Evolutionary conservation across 2,888 invertebrate genomes (phyloP).

Genomic region (Drosophila nigritarsus): DNA sequence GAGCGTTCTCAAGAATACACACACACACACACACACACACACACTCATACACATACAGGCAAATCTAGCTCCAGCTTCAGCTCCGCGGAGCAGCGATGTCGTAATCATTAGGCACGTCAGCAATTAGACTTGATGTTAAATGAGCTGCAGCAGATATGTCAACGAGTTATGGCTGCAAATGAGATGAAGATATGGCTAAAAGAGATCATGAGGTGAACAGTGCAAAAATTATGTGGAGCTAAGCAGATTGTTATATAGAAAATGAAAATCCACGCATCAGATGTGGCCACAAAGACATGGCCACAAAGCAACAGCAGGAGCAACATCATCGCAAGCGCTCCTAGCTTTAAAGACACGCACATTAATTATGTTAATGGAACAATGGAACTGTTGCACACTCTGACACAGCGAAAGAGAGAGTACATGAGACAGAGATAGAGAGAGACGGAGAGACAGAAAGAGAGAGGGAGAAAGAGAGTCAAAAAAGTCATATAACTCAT

Average conservation of each 20-base stretch:
- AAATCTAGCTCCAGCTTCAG: neutral
- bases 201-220: constrained; percentile 27
- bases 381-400: constrained; percentile 69
- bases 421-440: constrained; percentile 2
- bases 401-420: constrained; percentile 7
- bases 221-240: constrained; percentile 10
- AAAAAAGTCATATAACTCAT: constrained; percentile 69
- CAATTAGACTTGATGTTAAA: constrained; percentile 42
- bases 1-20: constrained; percentile 26
- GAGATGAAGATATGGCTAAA: constrained; percentile 11
- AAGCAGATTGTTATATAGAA: constrained; percentile 24
- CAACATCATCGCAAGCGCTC: constrained; percentile 30
- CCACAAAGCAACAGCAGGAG: neutral
- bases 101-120: constrained; percentile 29
- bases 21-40: neutral
- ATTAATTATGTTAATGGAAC: constrained; percentile 79
- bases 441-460: constrained; percentile 20
- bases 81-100: neutral
- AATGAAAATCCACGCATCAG: constrained; percentile 27
- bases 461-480: neutral
- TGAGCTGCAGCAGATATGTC: constrained; percentile 21
- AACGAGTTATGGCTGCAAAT: constrained; percentile 2
- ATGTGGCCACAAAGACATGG: constrained; percentile 12
- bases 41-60: no score
- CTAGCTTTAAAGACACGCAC: constrained; percentile 44